phyloP scores from a whole-genome alignment of 2,113 vertebrate genomes.

The Otolemur garnettii region DNA sequence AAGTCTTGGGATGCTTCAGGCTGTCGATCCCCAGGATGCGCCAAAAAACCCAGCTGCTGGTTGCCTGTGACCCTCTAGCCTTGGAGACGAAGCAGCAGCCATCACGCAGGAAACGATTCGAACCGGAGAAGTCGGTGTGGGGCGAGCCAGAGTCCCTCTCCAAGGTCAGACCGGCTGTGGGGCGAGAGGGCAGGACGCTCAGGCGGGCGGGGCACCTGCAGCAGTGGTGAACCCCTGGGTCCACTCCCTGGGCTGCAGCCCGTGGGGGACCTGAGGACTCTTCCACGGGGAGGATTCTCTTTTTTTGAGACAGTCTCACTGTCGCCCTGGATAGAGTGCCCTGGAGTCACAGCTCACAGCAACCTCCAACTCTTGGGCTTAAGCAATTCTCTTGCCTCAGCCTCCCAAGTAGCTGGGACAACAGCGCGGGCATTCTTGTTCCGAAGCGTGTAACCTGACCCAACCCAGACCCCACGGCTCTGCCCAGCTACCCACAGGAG shows the following conservation, averaged over 20 bases:
- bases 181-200: fast-evolving
- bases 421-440: too few species aligned
- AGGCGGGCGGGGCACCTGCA: fast-evolving
- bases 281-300: too few species aligned
- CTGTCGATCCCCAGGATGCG: fast-evolving
- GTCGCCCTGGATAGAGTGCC: too few species aligned
- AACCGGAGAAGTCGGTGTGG: neutral
- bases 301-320: too few species aligned
- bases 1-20: neutral
- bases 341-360: too few species aligned
- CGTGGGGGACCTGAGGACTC: neutral
- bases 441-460: neutral
- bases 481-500: neutral
- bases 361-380: too few species aligned
- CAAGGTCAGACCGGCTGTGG: conserved; percentile 68
- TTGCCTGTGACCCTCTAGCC: neutral
- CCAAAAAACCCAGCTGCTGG: fast-evolving
- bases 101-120: fast-evolving
- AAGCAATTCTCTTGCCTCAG: too few species aligned
- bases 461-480: neutral
- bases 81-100: fast-evolving
- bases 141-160: conserved; percentile 44
- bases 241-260: neutral
- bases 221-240: neutral
- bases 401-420: too few species aligned